Base-by-base conservation (phyloP, 2,888 invertebrate species). In the Spatulosminthurus flaviceps region DNA sequence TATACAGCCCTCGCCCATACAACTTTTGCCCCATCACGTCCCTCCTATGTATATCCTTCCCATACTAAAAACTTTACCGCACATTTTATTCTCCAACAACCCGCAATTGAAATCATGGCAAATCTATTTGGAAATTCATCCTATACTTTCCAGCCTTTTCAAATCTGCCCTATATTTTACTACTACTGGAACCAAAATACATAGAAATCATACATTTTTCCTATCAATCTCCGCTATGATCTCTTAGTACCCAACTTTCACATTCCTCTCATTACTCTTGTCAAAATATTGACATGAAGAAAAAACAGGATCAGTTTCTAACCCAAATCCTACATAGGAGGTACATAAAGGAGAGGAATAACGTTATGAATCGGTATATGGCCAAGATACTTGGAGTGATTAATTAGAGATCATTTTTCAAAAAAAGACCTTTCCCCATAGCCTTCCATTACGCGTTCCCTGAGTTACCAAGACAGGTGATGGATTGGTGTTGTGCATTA, bases 381-480 rank as follows among this genome's bases (percentile, higher is more conserved):
- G n/a, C n/a, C 16, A n/a, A 51, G 51, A 51, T 51, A 5, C 22
- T 66, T 22, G 19, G 61, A 41, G 74, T 80, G 81, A 83, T 82
- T 79, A 83, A 82, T 83, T 81, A 82, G 51, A 81, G 72, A 71
- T 76, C 78, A 67, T 29, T 74, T 79, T 69, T 75, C 74, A 77
- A 79, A 84, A 81, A 84, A 81, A 81, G 81, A 80, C 71, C 78
- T 77, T 77, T 73, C 78, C 21, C 42, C 64, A 78, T 77, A 78
- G 78, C 80, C 82, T 78, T 80, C 71, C 61, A 82, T 82, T 83
- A 84, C 79, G 80, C 82, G 82, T 79, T 82, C 82, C 84, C 83
- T 84, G 82, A 72, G 64, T 83, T 79, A 67, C 82, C n/a, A n/a
- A n/a, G 84, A 83, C 83, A 83, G 71, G 71, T 84, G 84, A 84